Base-by-base conservation (phyloP, 2,888 invertebrate genomes). In the Hydraecia micacea region DNA sequence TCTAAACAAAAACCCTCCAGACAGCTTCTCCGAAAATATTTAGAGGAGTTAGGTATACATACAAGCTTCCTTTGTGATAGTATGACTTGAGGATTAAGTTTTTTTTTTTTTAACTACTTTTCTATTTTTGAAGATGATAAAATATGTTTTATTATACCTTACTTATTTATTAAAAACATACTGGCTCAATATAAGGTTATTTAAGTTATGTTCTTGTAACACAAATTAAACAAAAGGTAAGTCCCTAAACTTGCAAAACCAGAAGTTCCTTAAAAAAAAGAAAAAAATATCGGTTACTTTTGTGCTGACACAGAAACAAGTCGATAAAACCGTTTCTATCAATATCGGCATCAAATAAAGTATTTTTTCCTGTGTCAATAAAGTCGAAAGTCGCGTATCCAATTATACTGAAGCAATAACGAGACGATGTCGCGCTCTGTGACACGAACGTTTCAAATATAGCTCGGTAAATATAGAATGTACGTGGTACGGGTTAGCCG, bases 361-460 rank as follows among this genome's bases (percentile, higher is more conserved):
- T 84, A 77, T 79, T 79, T 84, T 82, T 78, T 80, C 68, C 58
- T 39, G 32, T 72, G 87, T 88, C 77, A 80, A 83, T 91, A 93
- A 88, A 88, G 91, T 89, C 86, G 84, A 89, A 87, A 90, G 87
- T 93, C 83, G 89, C 87, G 80, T 84, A 86, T 85, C 77, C 87
- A 81, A 85, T 86, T 83, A 84, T 84, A 76, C 68, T 82, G 88
- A 83, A 88, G 90, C 90, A 89, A 89, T 89, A 89, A 87, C 86
- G 86, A 86, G 85, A 86, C 88, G 94, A 94, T 95, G 95, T 95
- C 95, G 94, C 94, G 90, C 91, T 92, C 92, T 93, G 95, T 95
- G 95, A 95, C 96, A 96, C 92, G 92, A 91, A 89, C 90, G 91
- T 86, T 88, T 87, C 94, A 95, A 94, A 96, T 95, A 94, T 96